Evolutionary conservation across 2,797 vertebrate genomes (phyloP).

Genomic region (Sebastes elongatus): DNA sequence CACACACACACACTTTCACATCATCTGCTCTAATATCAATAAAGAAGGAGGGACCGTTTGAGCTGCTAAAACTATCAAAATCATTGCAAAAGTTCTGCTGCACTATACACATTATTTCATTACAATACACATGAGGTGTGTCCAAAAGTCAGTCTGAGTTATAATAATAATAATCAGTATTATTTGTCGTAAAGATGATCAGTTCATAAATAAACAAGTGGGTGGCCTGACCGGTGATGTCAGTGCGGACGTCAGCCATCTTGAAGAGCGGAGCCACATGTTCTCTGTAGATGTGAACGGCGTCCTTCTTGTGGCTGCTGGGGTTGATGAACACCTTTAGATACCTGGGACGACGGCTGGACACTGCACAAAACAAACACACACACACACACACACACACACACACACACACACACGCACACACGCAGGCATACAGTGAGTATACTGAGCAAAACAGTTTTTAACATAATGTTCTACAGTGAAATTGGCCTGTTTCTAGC

Average conservation of each 20-base stretch:
- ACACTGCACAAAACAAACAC: conserved; percentile 31
- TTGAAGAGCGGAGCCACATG: conserved; percentile 93
- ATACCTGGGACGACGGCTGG: conserved; percentile 81
- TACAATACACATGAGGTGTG: not conserved
- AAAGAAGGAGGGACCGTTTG: not conserved
- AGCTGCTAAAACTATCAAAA: conserved; percentile 3
- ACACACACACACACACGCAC: conserved; percentile 17
- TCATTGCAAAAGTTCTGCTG: not conserved
- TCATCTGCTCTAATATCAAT: conserved; percentile 5
- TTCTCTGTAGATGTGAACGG: conserved; percentile 87
- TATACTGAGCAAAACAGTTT: too few relatives aligned
- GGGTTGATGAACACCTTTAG: conserved; percentile 95
- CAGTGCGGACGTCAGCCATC: conserved; percentile 89
- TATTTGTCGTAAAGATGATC: not conserved
- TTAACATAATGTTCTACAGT: not conserved
- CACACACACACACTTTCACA: conserved; percentile 27
- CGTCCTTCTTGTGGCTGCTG: conserved; percentile 91
- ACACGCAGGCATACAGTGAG: not conserved
- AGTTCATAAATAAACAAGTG: not conserved
- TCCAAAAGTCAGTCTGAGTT: not conserved
- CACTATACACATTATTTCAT: not conserved
- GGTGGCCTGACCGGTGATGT: conserved; percentile 75
- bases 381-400: conserved; percentile 20
- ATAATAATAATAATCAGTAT: not conserved
- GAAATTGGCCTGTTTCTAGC: not conserved